These are phyloP conservation scores for Camelus dromedarius DNA, from an alignment of 2,113 vertebrate genomes.

Conservation along the genomic window DNA sequence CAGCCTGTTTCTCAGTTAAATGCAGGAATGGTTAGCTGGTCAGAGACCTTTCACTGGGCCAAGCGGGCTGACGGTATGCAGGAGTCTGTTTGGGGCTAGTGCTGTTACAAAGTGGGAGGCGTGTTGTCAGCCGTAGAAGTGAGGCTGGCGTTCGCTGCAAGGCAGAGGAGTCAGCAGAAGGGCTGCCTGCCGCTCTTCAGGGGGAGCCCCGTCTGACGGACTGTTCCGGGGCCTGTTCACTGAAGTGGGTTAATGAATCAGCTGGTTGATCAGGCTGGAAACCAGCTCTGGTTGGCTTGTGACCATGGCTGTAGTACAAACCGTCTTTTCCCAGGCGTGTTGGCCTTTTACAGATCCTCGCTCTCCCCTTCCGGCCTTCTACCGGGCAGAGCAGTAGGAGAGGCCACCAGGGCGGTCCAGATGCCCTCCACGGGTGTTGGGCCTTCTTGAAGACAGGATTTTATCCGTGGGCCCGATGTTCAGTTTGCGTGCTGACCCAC, in stretches of 20 bases:
- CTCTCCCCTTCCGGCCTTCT: neutral
- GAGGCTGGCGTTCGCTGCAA: neutral
- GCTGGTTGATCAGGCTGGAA: neutral
- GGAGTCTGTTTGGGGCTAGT: neutral
- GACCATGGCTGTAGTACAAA: neutral
- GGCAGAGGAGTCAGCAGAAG: neutral
- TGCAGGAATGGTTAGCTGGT: neutral
- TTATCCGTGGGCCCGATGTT: neutral
- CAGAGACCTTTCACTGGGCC: neutral
- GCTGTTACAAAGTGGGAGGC: neutral
- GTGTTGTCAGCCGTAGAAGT: neutral
- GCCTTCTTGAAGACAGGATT: neutral
- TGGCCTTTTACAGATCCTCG: neutral
- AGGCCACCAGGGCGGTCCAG: neutral
- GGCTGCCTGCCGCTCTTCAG: neutral
- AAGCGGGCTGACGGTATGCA: neutral
- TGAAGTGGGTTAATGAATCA: neutral
- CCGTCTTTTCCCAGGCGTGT: neutral
- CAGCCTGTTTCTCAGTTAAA: neutral
- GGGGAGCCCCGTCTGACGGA: neutral
- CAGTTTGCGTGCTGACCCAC: neutral
- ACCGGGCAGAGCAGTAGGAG: neutral
- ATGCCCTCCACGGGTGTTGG: neutral
- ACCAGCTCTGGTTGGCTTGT: neutral
- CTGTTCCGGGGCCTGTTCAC: neutral